Conservation (phyloP, 2,888 invertebrate species). For the Strigamia maritima region DNA sequence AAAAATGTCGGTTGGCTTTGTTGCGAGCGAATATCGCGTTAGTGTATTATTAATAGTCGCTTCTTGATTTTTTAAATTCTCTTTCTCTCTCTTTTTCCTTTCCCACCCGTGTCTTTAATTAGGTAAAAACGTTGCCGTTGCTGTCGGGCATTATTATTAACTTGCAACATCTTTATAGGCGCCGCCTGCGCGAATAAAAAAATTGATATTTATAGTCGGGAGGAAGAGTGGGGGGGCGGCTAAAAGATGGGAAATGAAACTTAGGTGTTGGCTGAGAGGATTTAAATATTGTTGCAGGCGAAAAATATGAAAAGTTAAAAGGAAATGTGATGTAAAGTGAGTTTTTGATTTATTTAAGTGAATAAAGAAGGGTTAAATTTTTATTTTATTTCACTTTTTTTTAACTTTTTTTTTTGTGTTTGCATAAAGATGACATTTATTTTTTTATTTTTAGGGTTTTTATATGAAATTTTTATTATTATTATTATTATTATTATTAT, state of each 20-base stretch:
- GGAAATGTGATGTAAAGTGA: not conserved
- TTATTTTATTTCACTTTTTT: not conserved
- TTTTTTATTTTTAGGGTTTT: not conserved
- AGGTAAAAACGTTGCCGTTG: constrained; percentile 18
- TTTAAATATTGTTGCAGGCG: not conserved
- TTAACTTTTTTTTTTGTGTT: not conserved
- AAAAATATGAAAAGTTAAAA: not conserved
- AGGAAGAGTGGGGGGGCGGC: not conserved
- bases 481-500: too few relatives aligned
- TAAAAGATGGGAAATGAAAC: constrained; percentile 3
- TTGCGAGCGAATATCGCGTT: not conserved
- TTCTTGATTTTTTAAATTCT: constrained; percentile 7
- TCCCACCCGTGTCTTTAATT: constrained; percentile 1
- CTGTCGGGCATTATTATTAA: constrained; percentile 25
- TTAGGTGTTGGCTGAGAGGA: constrained; percentile 20
- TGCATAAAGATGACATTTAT: not conserved
- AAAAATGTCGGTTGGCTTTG: not conserved
- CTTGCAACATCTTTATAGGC: constrained; percentile 12
- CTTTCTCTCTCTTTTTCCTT: not conserved
- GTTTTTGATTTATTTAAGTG: not conserved
- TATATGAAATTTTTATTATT: not conserved
- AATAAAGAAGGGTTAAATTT: not conserved
- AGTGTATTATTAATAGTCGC: not conserved
- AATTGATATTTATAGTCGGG: constrained; percentile 10
- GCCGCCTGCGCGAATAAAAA: constrained; percentile 13